A percentile compares a stretch with the other conserved stretches of the same genome.
These are phyloP conservation scores for Brachionus paranguensis DNA, from an alignment of 1,140 invertebrate genomes.

Conservation along the genomic window DNA sequence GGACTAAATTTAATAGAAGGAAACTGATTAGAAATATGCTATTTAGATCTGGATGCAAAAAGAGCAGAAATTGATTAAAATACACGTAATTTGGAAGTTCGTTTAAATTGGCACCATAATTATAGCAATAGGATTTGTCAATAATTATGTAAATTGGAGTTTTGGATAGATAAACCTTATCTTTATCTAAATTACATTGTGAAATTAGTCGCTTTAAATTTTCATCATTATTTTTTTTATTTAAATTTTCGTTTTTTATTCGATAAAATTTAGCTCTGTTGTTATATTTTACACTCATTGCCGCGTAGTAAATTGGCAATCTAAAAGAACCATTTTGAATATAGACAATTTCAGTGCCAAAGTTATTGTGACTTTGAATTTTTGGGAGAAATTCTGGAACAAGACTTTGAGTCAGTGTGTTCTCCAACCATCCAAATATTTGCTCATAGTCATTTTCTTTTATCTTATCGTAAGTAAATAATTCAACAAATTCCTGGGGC, in stretches of 20 bases:
- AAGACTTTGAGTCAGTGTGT: background rate
- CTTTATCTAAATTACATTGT: background rate
- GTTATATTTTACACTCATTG: constrained; percentile 23
- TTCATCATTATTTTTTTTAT: background rate
- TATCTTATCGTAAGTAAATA: background rate
- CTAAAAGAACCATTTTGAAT: background rate
- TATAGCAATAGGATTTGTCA: constrained; percentile 16
- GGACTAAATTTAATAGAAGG: background rate
- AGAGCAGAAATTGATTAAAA: constrained; percentile 28
- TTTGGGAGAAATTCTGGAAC: background rate
- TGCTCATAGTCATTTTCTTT: background rate
- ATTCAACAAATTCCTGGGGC: background rate
- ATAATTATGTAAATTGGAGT: constrained; percentile 23
- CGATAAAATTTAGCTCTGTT: constrained; percentile 15
- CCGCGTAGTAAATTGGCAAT: constrained; percentile 18
- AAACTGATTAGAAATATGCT: constrained; percentile 32
- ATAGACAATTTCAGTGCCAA: background rate
- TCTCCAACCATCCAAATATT: constrained; percentile 27
- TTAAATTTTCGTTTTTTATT: background rate
- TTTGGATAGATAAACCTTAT: background rate
- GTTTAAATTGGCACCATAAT: constrained; percentile 34
- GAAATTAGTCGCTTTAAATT: background rate
- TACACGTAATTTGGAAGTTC: constrained; percentile 8
- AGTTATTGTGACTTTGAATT: background rate
- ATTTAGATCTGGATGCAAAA: constrained; percentile 24